A percentile compares a stretch with the other conserved stretches of the same genome.
Evolutionary conservation across 2,888 invertebrate species (phyloP).

Genomic region (Stegana nigrithorax): DNA sequence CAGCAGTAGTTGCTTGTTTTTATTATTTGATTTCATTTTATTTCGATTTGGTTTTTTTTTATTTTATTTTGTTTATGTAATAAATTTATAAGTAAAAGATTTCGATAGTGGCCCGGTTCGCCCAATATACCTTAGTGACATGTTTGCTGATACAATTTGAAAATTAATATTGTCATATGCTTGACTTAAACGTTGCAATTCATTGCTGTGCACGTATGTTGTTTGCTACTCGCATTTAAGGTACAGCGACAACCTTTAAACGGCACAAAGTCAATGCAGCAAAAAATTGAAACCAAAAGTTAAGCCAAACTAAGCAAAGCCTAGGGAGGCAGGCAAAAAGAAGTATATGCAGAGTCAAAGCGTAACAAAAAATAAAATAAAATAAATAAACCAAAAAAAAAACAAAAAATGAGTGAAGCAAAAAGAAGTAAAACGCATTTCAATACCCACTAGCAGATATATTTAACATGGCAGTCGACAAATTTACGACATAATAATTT

Average conservation of each 20-base stretch:
- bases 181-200: constrained; percentile 5
- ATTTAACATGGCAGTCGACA: constrained; percentile 59
- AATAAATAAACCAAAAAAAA: constrained; percentile 10
- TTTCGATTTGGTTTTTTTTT: too few species aligned
- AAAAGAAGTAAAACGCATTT: constrained; percentile 29
- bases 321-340: neutral
- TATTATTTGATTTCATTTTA: neutral
- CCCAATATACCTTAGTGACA: neutral
- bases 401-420: constrained; percentile 9
- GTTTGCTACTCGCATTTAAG: too few species aligned
- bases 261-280: too few species aligned
- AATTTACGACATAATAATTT: constrained; percentile 67
- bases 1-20: neutral
- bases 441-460: constrained; percentile 39
- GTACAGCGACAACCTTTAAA: too few species aligned
- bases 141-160: neutral
- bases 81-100: too few species aligned
- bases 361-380: neutral
- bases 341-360: too few species aligned
- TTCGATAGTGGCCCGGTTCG: neutral
- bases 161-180: constrained; percentile 14
- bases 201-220: too few species aligned
- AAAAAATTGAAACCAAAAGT: too few species aligned
- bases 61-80: too few species aligned
- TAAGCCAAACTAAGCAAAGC: neutral